These are phyloP conservation scores for Kryptolebias ocellatus DNA, from an alignment of 2,797 vertebrate species.

Conservation along the genomic window DNA sequence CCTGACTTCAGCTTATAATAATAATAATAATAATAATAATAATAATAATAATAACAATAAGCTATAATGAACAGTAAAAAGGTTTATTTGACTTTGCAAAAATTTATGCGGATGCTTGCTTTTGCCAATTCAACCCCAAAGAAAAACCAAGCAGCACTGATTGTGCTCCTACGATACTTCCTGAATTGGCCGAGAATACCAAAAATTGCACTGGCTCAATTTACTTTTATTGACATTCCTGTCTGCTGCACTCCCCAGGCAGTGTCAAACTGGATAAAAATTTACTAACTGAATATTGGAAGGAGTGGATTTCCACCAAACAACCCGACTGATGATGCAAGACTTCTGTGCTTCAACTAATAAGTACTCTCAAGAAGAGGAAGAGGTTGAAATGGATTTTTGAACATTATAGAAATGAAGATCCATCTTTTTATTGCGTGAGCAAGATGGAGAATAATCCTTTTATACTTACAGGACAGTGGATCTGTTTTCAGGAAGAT, in stretches of 20 bases:
- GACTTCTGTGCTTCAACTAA: conserved; percentile 4
- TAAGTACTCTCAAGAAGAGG: neutral
- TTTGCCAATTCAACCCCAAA: neutral
- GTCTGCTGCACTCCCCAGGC: conserved; percentile 1
- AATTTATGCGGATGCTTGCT: neutral
- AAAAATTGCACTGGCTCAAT: conserved; percentile 2
- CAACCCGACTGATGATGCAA: conserved; percentile 15
- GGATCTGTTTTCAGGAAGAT: conserved; percentile 89
- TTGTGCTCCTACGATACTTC: neutral
- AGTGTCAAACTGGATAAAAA: conserved; percentile 7
- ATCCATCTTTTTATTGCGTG: neutral
- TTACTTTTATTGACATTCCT: conserved; percentile 18
- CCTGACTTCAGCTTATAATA: neutral
- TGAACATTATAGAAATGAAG: neutral
- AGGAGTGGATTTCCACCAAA: conserved; percentile 2
- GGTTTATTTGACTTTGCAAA: conserved; percentile 7
- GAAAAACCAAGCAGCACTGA: neutral
- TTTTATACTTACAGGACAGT: conserved; percentile 84
- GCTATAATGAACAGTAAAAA: neutral
- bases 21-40: too few species aligned
- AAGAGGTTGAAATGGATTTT: neutral
- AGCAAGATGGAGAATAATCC: neutral
- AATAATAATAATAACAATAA: neutral
- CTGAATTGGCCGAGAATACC: neutral
- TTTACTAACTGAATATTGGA: conserved; percentile 9